Base-by-base conservation (phyloP, 2,797 vertebrate species). In the Enteromius fasciolatus region DNA sequence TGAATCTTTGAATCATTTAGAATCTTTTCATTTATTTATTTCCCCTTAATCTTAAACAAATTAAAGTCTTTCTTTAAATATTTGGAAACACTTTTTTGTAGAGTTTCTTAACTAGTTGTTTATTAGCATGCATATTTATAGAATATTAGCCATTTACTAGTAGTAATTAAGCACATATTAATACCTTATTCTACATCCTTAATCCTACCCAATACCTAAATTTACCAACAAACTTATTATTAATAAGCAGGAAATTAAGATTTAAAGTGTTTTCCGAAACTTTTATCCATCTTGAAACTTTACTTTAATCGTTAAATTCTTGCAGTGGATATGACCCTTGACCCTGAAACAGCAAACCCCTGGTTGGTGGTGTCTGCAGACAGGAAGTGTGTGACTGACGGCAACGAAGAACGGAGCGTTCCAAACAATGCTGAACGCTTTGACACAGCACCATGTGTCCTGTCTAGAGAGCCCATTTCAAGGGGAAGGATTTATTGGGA, bases 401-500 rank as follows among this genome's bases (percentile, higher is more conserved):
- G 93, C 11, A 86, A 92, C 0, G 44, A 9, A 0, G 85, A 92
- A 52, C 93, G 90, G 86, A 84, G 80, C 0, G 9, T 95, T 50
- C 85, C 81, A 0, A 90, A 94, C 81, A 73, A 46, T 4, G 89
- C 90, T 0, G 88, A 93, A 83, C 92, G 95, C 15, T 96, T 96
- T 50, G 91, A 95, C 88, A 92, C 59, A 0, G 90, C 87, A 4
- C 94, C 94, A 0, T 96, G 95, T 41, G 95, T 96, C 15, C 90
- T 96, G 1, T 94, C 91, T 41, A 48, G 0, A 3, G 89, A 94
- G 84, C 89, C 91, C 77, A 94, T 95, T 88, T 83, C 90, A 80
- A 90, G 89, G 0, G 95, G 95, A 36, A 90, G 91, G 72, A 93
- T 92, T 81, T 96, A 90, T 89, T 96, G 95, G 95, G 94, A 95